Evolutionary conservation across 1,140 invertebrate species (phyloP).

Genomic region (Formica selysi): DNA sequence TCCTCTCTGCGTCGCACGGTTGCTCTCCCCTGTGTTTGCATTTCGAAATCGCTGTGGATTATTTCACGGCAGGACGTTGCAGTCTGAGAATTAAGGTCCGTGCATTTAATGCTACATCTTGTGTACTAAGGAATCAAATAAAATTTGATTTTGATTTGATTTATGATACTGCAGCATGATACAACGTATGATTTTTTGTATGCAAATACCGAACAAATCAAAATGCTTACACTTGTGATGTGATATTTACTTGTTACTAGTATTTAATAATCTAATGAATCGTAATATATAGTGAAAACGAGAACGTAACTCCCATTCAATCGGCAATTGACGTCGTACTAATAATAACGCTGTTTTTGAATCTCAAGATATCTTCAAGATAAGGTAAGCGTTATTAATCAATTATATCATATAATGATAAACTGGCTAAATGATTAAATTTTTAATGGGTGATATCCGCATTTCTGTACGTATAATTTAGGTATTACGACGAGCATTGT

Average conservation of each 20-base stretch:
- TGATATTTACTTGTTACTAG: no score
- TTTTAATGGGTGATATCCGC: no score
- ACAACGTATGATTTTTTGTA: background rate
- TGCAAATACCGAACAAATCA: background rate
- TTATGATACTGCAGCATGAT: background rate
- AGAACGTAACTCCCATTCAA: background rate
- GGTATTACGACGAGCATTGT: background rate
- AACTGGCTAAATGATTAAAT: background rate
- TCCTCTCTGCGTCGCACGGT: constrained; percentile 2
- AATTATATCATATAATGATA: background rate
- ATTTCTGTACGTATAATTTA: no score
- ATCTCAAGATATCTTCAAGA: background rate
- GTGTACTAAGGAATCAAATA: constrained; percentile 9
- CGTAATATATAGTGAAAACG: background rate
- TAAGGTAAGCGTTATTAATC: background rate
- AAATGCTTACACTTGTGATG: background rate
- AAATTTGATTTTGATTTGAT: constrained; percentile 30
- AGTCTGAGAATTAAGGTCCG: background rate
- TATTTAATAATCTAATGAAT: background rate
- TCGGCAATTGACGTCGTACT: background rate
- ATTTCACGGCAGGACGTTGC: constrained; percentile 3
- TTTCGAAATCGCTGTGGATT: constrained; percentile 51
- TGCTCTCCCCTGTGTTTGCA: constrained; percentile 34
- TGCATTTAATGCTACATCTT: constrained; percentile 8
- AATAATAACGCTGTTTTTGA: background rate